Evolutionary conservation across 2,113 vertebrate genomes (phyloP), one percentile per base, ranked within the genome.

Genomic region (Oncorhynchus mykiss): DNA sequence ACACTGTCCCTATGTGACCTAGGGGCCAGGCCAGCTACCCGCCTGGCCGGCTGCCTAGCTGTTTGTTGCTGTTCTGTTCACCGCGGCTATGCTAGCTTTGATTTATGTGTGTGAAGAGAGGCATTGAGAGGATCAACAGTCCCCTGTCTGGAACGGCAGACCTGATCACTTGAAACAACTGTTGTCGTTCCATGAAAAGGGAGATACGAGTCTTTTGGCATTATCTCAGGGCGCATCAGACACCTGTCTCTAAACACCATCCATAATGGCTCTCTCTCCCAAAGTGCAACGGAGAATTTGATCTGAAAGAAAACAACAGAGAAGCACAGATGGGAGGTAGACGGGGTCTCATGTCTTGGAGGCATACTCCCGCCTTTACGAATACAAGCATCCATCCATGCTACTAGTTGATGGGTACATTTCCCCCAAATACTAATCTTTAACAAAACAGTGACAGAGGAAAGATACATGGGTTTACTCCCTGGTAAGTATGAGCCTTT

Each of bases 171-270:
- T 82, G 78, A 89, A 92, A 88, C 88, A 90, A 90, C 82, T 82
- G 83, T 88, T 84, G 72, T 79, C 65, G 70, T 84, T 85, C 81
- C 84, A 87, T 92, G 91, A 91, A 86, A 87, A 70, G 84, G 45
- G 57, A 79, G 84, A 92, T 85, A 82, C 79, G 67, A 79, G 80
- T 86, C 73, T 91, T 81, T 85, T 82, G 85, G 85, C 83, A 84
- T 90, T 88, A 91, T 91, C 86, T 84, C 84, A 82, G 80, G 82
- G 79, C 70, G 74, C 86, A 91, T 92, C 90, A 89, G 90, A 88
- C 87, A 91, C 85, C 82, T 87, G 86, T 87, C 88, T 92, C 86
- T 83, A 86, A 90, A 88, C 86, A 83, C 82, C 76, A 87, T 89
- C 88, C 80, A 83, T 90, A 88, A 90, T 72, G 77, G 1, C 67